Evolutionary conservation across 2,113 vertebrate species (phyloP).

Genomic region (Notarius quadriscutis): DNA sequence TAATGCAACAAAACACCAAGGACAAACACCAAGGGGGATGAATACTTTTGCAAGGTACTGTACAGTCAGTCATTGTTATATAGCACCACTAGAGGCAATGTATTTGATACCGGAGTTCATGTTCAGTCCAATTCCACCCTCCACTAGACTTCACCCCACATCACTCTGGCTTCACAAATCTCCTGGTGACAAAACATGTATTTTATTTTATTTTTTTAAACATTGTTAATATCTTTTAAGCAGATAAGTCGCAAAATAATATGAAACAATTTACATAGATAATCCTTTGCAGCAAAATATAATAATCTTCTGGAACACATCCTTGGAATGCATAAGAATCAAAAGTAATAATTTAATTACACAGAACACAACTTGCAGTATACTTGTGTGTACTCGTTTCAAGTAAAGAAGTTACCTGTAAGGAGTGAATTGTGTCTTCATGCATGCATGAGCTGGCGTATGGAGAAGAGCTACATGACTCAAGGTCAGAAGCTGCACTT

Average conservation of each 20-base stretch:
- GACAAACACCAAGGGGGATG: too few species aligned
- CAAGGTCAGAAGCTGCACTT: slow-evolving; percentile 12
- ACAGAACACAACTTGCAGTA: slow-evolving; percentile 42
- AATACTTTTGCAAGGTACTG: too few species aligned
- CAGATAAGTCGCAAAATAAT: slow-evolving; percentile 53
- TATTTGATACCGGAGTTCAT: not conserved
- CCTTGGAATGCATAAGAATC: slow-evolving; percentile 55
- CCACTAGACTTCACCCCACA: not conserved
- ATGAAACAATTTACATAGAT: slow-evolving; percentile 50
- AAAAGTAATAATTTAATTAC: slow-evolving; percentile 56
- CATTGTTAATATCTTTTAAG: slow-evolving; percentile 60
- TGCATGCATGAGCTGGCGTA: slow-evolving; percentile 44
- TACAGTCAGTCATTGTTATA: not conserved
- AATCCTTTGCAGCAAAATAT: slow-evolving; percentile 58
- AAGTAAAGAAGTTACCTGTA: slow-evolving; percentile 50
- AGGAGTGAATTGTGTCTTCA: slow-evolving; percentile 24
- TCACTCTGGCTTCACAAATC: not conserved
- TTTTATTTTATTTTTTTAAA: slow-evolving; percentile 49
- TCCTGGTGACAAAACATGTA: slow-evolving; percentile 61
- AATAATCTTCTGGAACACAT: slow-evolving; percentile 55
- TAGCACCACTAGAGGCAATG: too few species aligned
- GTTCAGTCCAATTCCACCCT: not conserved
- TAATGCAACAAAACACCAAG: too few species aligned
- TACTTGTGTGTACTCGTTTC: slow-evolving; percentile 50
- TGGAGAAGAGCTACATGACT: slow-evolving; percentile 27